Evolutionary conservation across 2,888 invertebrate genomes (phyloP).

Genomic region (Ryuthela nishihirai): DNA sequence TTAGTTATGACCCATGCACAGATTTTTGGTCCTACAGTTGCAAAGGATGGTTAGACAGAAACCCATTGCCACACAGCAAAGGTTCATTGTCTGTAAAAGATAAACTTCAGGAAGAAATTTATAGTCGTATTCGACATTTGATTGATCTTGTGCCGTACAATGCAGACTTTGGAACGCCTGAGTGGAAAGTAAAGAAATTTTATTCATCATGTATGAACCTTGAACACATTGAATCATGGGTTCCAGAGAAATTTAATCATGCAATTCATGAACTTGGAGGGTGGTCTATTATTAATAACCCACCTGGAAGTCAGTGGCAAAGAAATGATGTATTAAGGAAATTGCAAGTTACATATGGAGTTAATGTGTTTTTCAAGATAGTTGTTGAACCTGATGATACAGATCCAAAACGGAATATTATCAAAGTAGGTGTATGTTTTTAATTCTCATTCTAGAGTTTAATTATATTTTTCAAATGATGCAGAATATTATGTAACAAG

Average conservation of each 20-base stretch:
- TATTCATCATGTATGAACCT: conserved; percentile 58
- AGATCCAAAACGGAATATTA: conserved; percentile 53
- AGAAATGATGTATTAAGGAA: conserved; percentile 48
- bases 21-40: conserved; percentile 57
- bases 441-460: too few relatives aligned
- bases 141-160: conserved; percentile 55
- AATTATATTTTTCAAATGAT: too few relatives aligned
- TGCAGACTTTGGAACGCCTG: conserved; percentile 50
- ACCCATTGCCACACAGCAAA: conserved; percentile 53
- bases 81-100: conserved; percentile 54
- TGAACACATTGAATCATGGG: conserved; percentile 44
- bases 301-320: conserved; percentile 37
- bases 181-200: conserved; percentile 59
- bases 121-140: conserved; percentile 44
- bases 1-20: conserved; percentile 53
- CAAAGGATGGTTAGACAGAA: conserved; percentile 55
- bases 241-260: conserved; percentile 55
- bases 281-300: conserved; percentile 42
- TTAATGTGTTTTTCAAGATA: conserved; percentile 57
- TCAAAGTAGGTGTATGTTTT: conserved; percentile 51
- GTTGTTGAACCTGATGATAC: conserved; percentile 56
- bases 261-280: conserved; percentile 56
- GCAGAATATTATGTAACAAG: too few relatives aligned
- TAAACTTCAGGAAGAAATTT: conserved; percentile 52
- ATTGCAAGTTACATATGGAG: conserved; percentile 55